phyloP scores from a whole-genome alignment of 2,888 invertebrate species.

The Agrochola circellaris region DNA sequence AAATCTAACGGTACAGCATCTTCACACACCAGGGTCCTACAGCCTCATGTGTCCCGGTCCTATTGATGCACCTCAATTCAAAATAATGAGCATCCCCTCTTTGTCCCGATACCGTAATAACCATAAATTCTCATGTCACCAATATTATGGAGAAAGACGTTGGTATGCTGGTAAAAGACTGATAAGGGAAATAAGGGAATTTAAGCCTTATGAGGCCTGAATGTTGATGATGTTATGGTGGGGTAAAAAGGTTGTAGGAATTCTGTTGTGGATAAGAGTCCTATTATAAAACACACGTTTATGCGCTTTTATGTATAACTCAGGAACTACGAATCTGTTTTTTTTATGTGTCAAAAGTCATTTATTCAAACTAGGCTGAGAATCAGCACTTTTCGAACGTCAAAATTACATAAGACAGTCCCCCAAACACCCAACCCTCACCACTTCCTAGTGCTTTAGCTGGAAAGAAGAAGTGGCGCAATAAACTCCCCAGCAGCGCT shows the following conservation, averaged over 20 bases:
- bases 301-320: background rate
- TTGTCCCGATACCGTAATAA: conserved; percentile 57
- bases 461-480: too few relatives aligned
- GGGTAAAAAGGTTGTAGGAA: background rate
- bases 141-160: conserved; percentile 33
- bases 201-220: conserved; percentile 10
- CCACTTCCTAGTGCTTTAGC: too few relatives aligned
- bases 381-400: too few relatives aligned
- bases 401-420: too few relatives aligned
- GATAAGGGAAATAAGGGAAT: conserved; percentile 7
- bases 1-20: conserved; percentile 4
- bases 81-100: conserved; percentile 55
- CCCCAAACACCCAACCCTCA: too few relatives aligned
- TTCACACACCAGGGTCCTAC: conserved; percentile 11
- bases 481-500: too few relatives aligned
- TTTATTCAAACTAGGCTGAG: too few relatives aligned
- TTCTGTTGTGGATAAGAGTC: background rate
- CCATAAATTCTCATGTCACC: conserved; percentile 56
- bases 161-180: conserved; percentile 7
- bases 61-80: conserved; percentile 49
- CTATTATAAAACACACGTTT: background rate
- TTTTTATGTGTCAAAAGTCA: too few relatives aligned
- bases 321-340: too few relatives aligned
- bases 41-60: conserved; percentile 15
- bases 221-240: conserved; percentile 6